phyloP scores from a whole-genome alignment of 2,888 invertebrate species.

The Apodemia zela region DNA sequence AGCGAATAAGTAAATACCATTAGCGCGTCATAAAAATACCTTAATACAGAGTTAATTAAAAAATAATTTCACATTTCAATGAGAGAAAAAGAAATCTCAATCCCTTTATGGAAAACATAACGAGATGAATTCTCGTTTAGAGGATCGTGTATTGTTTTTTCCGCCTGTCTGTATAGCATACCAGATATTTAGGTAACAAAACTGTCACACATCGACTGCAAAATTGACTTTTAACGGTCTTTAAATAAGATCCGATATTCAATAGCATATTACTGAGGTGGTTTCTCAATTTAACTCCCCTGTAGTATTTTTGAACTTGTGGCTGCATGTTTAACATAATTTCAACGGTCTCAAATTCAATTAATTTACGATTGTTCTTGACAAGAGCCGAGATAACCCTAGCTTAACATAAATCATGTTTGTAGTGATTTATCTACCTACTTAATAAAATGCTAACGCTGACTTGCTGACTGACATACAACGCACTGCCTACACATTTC shows the following conservation, averaged over 20 bases:
- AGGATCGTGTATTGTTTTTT: conserved; percentile 51
- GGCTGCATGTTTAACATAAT: conserved; percentile 44
- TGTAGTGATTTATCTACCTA: no score
- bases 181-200: conserved; percentile 34
- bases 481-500: no score
- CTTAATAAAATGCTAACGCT: no score
- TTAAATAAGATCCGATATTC: not conserved
- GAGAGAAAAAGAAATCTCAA: conserved; percentile 45
- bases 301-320: conserved; percentile 41
- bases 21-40: conserved; percentile 33
- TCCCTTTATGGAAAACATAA: conserved; percentile 55
- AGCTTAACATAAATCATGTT: conserved; percentile 28
- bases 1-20: conserved; percentile 25
- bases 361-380: conserved; percentile 48
- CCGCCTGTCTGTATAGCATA: conserved; percentile 30
- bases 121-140: conserved; percentile 54
- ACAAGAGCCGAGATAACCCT: conserved; percentile 49
- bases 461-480: no score
- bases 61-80: conserved; percentile 49
- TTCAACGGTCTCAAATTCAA: conserved; percentile 41
- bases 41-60: conserved; percentile 39
- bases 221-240: not conserved
- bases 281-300: not conserved
- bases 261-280: conserved; percentile 36
- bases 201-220: not conserved